A percentile compares a stretch with the other conserved stretches of the same genome.
These are phyloP conservation scores for Chorisops tibialis DNA, from an alignment of 2,888 invertebrate genomes.

Conservation along the genomic window DNA sequence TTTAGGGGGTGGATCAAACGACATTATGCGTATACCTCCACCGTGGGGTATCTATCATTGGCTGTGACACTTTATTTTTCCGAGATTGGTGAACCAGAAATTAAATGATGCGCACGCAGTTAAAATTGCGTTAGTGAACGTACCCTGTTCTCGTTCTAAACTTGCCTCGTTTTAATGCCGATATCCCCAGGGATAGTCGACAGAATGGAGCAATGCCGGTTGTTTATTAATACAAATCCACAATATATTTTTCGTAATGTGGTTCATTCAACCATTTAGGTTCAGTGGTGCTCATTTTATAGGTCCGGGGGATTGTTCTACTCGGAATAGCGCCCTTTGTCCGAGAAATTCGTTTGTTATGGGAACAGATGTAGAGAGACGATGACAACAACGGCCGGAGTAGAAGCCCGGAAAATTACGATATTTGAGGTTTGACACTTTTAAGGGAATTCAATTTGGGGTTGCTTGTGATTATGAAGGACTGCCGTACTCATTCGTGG, in stretches of 20 bases:
- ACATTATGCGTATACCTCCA: not conserved
- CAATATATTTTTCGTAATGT: constrained; percentile 14
- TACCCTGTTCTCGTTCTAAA: not conserved
- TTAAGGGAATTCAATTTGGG: constrained; percentile 35
- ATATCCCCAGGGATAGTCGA: constrained; percentile 9
- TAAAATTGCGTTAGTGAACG: constrained; percentile 7
- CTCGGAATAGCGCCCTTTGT: too few species aligned
- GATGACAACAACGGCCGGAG: constrained; percentile 3
- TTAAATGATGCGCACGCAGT: constrained; percentile 34
- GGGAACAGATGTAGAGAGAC: constrained; percentile 16
- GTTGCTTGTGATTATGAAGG: constrained; percentile 27
- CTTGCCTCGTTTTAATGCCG: constrained; percentile 1
- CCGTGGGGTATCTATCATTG: constrained; percentile 27
- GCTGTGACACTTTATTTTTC: constrained; percentile 24
- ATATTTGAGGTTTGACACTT: constrained; percentile 41
- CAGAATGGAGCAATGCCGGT: not conserved
- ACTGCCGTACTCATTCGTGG: not conserved
- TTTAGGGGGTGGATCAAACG: constrained; percentile 18
- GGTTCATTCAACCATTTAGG: constrained; percentile 11
- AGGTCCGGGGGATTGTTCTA: not conserved
- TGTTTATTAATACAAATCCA: constrained; percentile 16
- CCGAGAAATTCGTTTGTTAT: too few species aligned
- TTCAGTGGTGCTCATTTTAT: constrained; percentile 19
- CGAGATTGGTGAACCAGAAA: constrained; percentile 18
- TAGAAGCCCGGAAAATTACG: constrained; percentile 37